phyloP scores from a whole-genome alignment of 2,113 vertebrate species.

The Caretta caretta region DNA sequence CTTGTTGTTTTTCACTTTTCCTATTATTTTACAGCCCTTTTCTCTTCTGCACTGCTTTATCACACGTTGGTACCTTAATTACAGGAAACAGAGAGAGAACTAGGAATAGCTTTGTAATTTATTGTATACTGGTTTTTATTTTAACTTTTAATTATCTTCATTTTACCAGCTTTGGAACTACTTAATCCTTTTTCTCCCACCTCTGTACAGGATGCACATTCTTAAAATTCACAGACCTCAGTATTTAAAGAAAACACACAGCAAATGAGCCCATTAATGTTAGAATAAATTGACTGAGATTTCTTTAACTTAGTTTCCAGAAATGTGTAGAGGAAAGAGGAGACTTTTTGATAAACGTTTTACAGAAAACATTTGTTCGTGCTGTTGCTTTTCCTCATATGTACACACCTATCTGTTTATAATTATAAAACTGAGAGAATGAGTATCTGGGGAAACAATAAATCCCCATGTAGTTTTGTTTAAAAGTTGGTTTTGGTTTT shows the following conservation, averaged over 20 bases:
- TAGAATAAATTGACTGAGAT: not conserved
- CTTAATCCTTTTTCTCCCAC: not conserved
- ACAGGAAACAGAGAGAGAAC: not conserved
- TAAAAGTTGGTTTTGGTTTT: not conserved
- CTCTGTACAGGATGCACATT: not conserved
- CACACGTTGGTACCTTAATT: not conserved
- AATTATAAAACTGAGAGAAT: not conserved
- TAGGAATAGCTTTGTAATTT: not conserved
- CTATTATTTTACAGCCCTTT: accelerated
- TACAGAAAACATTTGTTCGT: not conserved
- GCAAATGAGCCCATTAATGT: not conserved
- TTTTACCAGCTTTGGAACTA: not conserved
- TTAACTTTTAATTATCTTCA: not conserved
- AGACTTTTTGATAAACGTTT: not conserved
- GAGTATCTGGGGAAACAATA: not conserved
- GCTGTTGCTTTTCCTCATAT: accelerated
- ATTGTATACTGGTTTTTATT: not conserved
- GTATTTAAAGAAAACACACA: not conserved
- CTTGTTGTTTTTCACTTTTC: not conserved
- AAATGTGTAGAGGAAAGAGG: not conserved
- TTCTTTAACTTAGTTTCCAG: not conserved
- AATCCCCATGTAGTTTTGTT: accelerated
- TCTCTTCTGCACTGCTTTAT: not conserved
- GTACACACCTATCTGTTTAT: not conserved
- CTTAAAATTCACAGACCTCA: not conserved